Conservation (phyloP, 2,888 invertebrate genomes). For the Napeogenes inachia region DNA sequence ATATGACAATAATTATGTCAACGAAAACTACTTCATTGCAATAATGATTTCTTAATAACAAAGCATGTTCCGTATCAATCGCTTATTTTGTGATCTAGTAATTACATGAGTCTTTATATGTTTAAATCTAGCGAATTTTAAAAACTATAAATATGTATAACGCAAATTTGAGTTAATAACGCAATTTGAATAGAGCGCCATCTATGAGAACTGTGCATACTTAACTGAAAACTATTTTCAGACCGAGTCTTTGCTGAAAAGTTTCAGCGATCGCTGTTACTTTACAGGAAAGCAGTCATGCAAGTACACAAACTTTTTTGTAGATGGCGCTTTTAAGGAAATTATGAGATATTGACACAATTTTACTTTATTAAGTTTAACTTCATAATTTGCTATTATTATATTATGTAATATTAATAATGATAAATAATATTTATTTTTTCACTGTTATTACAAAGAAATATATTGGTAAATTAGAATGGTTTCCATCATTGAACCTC, state of each 20-base stretch:
- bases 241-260: neutral
- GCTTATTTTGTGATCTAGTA: too few relatives aligned
- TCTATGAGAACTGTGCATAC: neutral
- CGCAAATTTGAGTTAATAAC: too few relatives aligned
- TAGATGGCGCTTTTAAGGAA: neutral
- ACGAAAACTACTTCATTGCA: too few relatives aligned
- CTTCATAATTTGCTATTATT: neutral
- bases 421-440: neutral
- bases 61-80: too few relatives aligned
- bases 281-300: neutral
- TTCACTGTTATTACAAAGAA: neutral
- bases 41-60: too few relatives aligned
- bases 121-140: too few relatives aligned
- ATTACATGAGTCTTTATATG: too few relatives aligned
- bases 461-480: constrained; percentile 2
- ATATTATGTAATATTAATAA: neutral
- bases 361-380: neutral
- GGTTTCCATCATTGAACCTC: constrained; percentile 14
- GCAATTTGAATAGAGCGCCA: neutral
- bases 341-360: neutral
- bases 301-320: neutral
- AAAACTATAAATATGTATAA: too few relatives aligned
- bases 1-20: too few relatives aligned
- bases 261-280: neutral
- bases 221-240: neutral